Conservation (phyloP, 2,113 vertebrate species). For the Gymnarchus niloticus region DNA sequence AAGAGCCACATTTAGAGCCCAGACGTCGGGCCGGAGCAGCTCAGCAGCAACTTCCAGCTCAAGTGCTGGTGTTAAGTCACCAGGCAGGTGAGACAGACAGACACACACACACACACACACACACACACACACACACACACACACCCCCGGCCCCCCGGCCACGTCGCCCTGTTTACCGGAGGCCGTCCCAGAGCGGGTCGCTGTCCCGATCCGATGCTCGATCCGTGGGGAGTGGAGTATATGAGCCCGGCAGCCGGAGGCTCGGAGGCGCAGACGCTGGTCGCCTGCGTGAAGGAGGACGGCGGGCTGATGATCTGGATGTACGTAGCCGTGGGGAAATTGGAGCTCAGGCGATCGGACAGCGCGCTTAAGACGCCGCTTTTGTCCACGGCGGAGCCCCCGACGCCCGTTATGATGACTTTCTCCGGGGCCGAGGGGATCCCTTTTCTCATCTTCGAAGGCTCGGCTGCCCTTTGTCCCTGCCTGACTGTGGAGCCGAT, state of each 20-base stretch:
- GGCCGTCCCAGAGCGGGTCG: slow-evolving; percentile 43
- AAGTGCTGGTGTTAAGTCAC: background rate
- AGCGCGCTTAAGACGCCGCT: slow-evolving; percentile 28
- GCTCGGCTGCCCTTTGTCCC: slow-evolving; percentile 37
- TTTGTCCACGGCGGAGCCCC: slow-evolving; percentile 32
- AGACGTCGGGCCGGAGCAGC: background rate
- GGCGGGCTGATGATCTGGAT: slow-evolving; percentile 42
- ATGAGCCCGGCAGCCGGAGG: slow-evolving; percentile 35
- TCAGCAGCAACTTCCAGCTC: background rate
- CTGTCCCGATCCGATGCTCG: slow-evolving; percentile 37
- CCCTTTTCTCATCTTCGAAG: slow-evolving; percentile 49
- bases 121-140: background rate
- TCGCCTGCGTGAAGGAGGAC: slow-evolving; percentile 31
- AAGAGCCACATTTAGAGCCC: background rate
- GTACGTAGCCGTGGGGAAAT: slow-evolving; percentile 31
- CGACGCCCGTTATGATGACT: slow-evolving; percentile 36
- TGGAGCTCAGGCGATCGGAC: slow-evolving; percentile 34
- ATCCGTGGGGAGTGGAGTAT: slow-evolving; percentile 46
- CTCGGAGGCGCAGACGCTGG: slow-evolving; percentile 36
- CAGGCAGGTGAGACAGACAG: background rate
- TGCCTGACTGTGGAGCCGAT: slow-evolving; percentile 29
- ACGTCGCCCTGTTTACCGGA: slow-evolving; percentile 41
- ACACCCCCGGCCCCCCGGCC: background rate
- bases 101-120: background rate
- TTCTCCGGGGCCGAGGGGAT: slow-evolving; percentile 39